Evolutionary conservation across 1,140 invertebrate species (phyloP).

Genomic region (Solen grandis): DNA sequence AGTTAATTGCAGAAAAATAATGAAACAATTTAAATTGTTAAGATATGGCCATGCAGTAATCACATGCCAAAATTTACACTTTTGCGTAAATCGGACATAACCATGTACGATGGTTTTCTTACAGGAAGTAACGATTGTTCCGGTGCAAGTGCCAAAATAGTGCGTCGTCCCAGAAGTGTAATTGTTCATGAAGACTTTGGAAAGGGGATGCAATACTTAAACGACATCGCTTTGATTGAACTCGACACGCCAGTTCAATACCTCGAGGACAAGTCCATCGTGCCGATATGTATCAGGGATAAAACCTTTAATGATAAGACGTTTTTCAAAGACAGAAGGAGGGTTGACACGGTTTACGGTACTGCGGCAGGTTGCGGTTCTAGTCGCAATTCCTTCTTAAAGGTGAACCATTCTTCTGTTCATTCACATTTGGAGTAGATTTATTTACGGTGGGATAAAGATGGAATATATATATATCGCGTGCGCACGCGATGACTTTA

Average conservation of each 20-base stretch:
- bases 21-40: too few species aligned
- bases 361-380: conserved; percentile 73
- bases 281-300: conserved; percentile 69
- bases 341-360: conserved; percentile 54
- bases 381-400: too few species aligned
- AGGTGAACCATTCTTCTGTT: too few species aligned
- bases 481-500: too few species aligned
- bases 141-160: conserved; percentile 47
- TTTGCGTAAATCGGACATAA: too few species aligned
- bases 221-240: conserved; percentile 72
- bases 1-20: too few species aligned
- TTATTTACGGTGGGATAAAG: too few species aligned
- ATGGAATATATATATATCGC: too few species aligned
- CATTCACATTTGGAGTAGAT: too few species aligned
- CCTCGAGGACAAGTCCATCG: conserved; percentile 53
- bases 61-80: too few species aligned
- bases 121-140: neutral
- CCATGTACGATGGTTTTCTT: too few species aligned
- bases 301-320: conserved; percentile 57
- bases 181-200: conserved; percentile 57
- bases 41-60: too few species aligned
- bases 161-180: conserved; percentile 32
- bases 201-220: conserved; percentile 62
- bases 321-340: conserved; percentile 55
- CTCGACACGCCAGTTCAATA: conserved; percentile 64